phyloP scores from a whole-genome alignment of 2,797 vertebrate genomes.

The Alca torda region DNA sequence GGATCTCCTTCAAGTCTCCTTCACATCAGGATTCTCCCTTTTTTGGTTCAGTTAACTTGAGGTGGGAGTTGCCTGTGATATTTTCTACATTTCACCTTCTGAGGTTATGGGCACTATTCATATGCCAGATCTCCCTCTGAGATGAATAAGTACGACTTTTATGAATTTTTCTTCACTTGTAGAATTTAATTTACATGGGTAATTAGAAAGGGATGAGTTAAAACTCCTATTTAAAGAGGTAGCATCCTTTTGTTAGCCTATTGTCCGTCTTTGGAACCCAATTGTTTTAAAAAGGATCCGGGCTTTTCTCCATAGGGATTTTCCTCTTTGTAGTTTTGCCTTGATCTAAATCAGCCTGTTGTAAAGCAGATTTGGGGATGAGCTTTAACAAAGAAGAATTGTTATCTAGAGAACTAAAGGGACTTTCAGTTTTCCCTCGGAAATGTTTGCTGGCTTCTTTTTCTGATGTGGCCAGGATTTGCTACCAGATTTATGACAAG shows the following conservation, averaged over 20 bases:
- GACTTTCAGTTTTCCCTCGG: slow-evolving; percentile 2
- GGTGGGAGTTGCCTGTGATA: slow-evolving; percentile 82
- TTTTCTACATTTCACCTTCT: slow-evolving; percentile 81
- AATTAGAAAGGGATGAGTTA: slow-evolving; percentile 73
- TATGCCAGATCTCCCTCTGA: slow-evolving; percentile 78
- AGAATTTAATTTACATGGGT: slow-evolving; percentile 82
- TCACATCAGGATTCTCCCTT: slow-evolving; percentile 79
- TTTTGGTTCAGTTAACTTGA: slow-evolving; percentile 82
- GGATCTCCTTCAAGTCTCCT: slow-evolving; percentile 83
- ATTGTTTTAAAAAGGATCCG: slow-evolving; percentile 26
- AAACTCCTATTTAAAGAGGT: slow-evolving; percentile 68
- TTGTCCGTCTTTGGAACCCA: not conserved
- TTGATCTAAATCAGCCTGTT: slow-evolving; percentile 39
- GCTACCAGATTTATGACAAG: slow-evolving; percentile 16
- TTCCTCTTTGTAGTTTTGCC: slow-evolving; percentile 35
- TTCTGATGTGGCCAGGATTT: slow-evolving; percentile 17
- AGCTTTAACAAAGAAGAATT: not conserved
- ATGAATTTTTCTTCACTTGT: slow-evolving; percentile 82
- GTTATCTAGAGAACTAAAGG: slow-evolving; percentile 6
- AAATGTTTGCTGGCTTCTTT: slow-evolving; percentile 39
- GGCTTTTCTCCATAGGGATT: not conserved
- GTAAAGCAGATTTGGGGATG: slow-evolving; percentile 20
- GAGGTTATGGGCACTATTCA: slow-evolving; percentile 81
- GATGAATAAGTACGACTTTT: slow-evolving; percentile 82
- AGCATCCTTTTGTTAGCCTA: slow-evolving; percentile 54